Conservation (phyloP, 2,113 vertebrate species). For the Aspidoscelis tigris region DNA sequence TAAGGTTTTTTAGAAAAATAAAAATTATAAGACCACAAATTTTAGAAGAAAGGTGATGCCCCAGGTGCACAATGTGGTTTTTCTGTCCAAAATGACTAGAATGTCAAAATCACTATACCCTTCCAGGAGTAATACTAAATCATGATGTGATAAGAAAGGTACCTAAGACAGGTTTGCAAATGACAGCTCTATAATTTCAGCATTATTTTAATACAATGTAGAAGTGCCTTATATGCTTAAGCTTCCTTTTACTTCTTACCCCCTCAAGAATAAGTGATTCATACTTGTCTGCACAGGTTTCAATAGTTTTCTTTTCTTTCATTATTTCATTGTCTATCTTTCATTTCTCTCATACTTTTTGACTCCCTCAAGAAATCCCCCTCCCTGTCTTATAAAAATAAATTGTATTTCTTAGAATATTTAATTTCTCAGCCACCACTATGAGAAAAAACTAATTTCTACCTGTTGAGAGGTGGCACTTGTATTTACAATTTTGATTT, state of each 20-base stretch:
- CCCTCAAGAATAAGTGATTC: conserved; percentile 66
- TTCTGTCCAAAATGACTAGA: conserved; percentile 63
- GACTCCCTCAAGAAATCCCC: conserved; percentile 1
- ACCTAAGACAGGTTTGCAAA: conserved; percentile 55
- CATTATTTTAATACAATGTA: conserved; percentile 68
- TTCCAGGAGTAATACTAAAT: conserved; percentile 54
- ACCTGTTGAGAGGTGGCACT: background rate
- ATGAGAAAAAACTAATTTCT: conserved; percentile 25
- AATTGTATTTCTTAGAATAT: conserved; percentile 5
- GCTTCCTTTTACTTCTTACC: conserved; percentile 62
- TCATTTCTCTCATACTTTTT: conserved; percentile 6
- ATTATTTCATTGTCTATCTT: conserved; percentile 48
- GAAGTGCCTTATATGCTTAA: conserved; percentile 67
- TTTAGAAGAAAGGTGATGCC: conserved; percentile 19
- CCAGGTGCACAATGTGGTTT: conserved; percentile 13
- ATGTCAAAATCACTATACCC: conserved; percentile 59
- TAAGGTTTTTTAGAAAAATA: background rate
- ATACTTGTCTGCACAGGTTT: conserved; percentile 65
- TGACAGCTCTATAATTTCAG: conserved; percentile 72
- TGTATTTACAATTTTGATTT: background rate
- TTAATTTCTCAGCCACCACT: conserved; percentile 31
- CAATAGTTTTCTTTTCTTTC: conserved; percentile 60
- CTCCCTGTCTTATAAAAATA: background rate
- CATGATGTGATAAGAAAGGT: conserved; percentile 54
- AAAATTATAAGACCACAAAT: conserved; percentile 38